Evolutionary conservation across 2,888 invertebrate genomes (phyloP), one percentile per base, ranked within the genome.

Genomic region (Sericinus montela): DNA sequence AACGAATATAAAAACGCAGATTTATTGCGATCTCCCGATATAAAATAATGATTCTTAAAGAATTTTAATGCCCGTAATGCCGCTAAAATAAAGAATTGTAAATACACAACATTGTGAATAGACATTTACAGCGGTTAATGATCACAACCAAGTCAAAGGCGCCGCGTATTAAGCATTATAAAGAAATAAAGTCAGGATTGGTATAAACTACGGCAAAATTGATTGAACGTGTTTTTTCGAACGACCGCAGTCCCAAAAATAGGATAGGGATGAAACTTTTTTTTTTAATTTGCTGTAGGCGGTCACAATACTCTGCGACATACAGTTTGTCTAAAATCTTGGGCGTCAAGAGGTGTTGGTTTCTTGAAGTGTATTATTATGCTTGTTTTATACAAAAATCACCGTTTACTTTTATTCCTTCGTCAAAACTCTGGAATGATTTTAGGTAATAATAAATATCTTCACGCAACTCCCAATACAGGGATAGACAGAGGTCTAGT

Each of bases 161-260:
- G 57, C 69, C 64, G 72, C 62, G 62, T 62, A 80, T 81, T 76
- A 79, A 62, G 60, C 56, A 63, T 69, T 70, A 69, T 82, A 80
- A 82, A 81, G 50, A 39, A 54, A 77, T 81, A 81, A 79, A 78
- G 43, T 30, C 23, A 54, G 56, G 63, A 67, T 69, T 60, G 66
- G 59, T 53, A 58, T 62, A 62, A 60, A 44, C 65, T 61, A 59
- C 50, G 55, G 59, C 53, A 60, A 62, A 66, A 63, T 59, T 60
- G 45, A 28, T 19, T 47, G 59, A 56, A 60, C 66, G 65, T 63
- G 57, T 66, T 62, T 62, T 61, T 62, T 59, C 53, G 61, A 35
- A 53, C 54, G 45, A 50, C 51, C 28, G 36, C 37, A 28, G 48
- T 37, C 42, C 35, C 30, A 39, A 40, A 47, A 48, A 51, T 48